Evolutionary conservation across 2,888 invertebrate genomes (phyloP), one percentile per base, ranked within the genome.

Genomic region (Tubulanus polymorphus): DNA sequence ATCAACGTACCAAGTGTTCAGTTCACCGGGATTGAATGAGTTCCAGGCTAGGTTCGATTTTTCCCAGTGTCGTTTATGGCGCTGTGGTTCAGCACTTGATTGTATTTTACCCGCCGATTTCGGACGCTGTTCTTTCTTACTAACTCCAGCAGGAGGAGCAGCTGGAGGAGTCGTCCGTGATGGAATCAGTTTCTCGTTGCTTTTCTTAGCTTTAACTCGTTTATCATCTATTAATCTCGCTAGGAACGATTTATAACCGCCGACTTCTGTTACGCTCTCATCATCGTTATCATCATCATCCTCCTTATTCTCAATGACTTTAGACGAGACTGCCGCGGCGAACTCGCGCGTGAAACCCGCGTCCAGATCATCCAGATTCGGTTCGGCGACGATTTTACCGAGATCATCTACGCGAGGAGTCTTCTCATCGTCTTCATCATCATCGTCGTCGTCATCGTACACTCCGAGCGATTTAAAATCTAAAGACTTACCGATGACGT

Each of bases 41-140:
- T 61, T 58, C 74, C 74, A 74, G 0, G 71, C 70, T 3, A 62
- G 65, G 32, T 71, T 73, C 5, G 73, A 73, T 20, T 63, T 63
- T 3, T 64, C 64, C 72, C 73, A 73, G 49, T 67, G 68, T 6
- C 72, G n/a, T 35, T 52, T 25, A 20, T 50, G 41, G 3, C 53
- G 54, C 3, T 50, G 41, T 12, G 41, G 37, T 27, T 56, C 56
- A 8, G 6, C 41, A 8, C 20, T 3, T 20, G 6, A 20, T 5
- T 23, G 41, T 20, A 20, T 20, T 15, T 41, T 41, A 8, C 41
- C 41, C 6, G 41, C 41, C 18, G 41, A 41, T 41, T 41, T 41
- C 15, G 41, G 41, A 8, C 41, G 41, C 18, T 23, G 18, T 18
- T 8, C 23, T 18, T 5, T 41, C 18, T 18, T 3, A 41, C 23